Conservation (phyloP, 2,113 vertebrate species). For the Chinchilla lanigera region DNA sequence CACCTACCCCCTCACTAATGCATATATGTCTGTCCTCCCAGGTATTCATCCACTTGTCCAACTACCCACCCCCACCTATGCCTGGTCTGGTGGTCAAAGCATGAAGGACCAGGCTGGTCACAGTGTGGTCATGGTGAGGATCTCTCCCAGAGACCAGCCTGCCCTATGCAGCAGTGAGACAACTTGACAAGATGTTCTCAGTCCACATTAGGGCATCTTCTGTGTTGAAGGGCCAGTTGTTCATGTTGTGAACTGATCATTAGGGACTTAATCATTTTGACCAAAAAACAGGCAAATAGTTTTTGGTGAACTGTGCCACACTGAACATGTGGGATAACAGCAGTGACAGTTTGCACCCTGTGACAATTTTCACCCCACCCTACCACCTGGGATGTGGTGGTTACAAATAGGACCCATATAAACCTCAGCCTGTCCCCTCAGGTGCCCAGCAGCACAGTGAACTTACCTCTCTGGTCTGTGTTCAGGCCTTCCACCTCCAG, state of each 20-base stretch:
- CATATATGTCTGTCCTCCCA: neutral
- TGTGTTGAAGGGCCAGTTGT: accelerated
- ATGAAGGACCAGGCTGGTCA: accelerated
- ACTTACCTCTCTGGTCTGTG: conserved; percentile 50
- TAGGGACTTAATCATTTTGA: neutral
- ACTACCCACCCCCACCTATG: neutral
- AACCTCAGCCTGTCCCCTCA: neutral
- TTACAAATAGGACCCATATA: too few relatives aligned
- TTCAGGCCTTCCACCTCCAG: neutral
- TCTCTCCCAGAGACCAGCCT: neutral
- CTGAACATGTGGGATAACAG: neutral
- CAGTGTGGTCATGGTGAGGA: accelerated
- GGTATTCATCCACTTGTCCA: too few relatives aligned
- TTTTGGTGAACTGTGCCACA: neutral
- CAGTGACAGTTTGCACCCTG: neutral
- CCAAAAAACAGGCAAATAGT: accelerated
- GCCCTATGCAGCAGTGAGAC: neutral
- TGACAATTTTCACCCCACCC: accelerated
- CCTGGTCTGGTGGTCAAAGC: too few relatives aligned
- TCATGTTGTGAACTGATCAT: neutral
- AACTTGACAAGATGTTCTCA: neutral
- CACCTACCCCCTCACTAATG: neutral
- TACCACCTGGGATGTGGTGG: neutral
- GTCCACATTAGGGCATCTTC: accelerated
- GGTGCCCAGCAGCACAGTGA: accelerated